A percentile compares a stretch with the other conserved stretches of the same genome.
phyloP scores from a whole-genome alignment of 1,140 invertebrate species.

The Stegodyphus mimosarum region DNA sequence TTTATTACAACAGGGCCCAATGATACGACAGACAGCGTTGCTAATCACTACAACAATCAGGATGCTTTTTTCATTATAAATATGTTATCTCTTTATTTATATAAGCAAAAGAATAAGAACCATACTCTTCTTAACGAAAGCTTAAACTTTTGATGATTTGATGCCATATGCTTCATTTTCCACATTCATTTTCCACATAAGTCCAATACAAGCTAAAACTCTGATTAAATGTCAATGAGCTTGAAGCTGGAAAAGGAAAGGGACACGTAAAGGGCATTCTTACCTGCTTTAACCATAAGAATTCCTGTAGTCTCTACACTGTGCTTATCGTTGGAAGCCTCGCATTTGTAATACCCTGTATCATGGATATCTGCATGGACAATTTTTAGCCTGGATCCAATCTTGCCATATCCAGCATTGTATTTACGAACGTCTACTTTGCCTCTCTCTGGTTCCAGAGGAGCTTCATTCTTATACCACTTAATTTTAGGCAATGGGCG shows the following conservation, averaged over 20 bases:
- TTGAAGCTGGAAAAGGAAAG: neutral
- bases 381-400: conserved; percentile 73
- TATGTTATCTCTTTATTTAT: too few species aligned
- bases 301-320: conserved; percentile 74
- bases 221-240: neutral
- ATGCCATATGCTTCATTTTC: too few species aligned
- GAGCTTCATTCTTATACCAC: conserved; percentile 79
- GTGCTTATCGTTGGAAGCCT: conserved; percentile 74
- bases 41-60: too few species aligned
- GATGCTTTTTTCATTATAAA: too few species aligned
- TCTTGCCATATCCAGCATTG: conserved; percentile 54
- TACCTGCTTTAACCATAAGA: conserved; percentile 72
- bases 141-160: too few species aligned
- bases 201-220: too few species aligned
- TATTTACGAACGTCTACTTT: conserved; percentile 71
- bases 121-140: too few species aligned
- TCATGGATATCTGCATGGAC: conserved; percentile 75
- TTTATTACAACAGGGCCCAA: too few species aligned
- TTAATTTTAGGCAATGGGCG: conserved; percentile 73
- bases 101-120: too few species aligned
- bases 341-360: conserved; percentile 78
- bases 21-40: too few species aligned
- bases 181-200: too few species aligned
- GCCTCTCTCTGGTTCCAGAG: conserved; percentile 71
- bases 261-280: neutral